These are phyloP conservation scores for Melitaea athalia DNA, from an alignment of 2,888 invertebrate genomes.

Conservation along the genomic window DNA sequence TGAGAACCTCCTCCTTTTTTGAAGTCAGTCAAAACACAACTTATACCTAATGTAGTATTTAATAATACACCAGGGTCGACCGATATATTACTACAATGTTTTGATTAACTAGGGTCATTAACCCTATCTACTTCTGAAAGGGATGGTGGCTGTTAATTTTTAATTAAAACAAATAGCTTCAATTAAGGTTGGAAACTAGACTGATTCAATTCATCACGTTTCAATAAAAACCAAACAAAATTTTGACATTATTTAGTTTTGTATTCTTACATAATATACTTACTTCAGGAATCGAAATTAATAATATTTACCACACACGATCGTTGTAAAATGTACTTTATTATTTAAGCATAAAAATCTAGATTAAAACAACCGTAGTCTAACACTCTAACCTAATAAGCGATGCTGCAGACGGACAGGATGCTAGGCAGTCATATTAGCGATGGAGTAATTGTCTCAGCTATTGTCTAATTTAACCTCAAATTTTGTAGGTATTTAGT, in stretches of 20 bases:
- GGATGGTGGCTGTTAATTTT: not conserved
- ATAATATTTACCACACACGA: too few species aligned
- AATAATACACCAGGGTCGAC: too few species aligned
- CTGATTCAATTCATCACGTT: not conserved
- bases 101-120: not conserved
- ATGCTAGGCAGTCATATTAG: constrained; percentile 25
- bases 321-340: not conserved
- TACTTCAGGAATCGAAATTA: too few species aligned
- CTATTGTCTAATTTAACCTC: constrained; percentile 23
- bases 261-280: too few species aligned
- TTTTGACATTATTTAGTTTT: too few species aligned
- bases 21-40: too few species aligned
- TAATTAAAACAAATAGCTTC: constrained; percentile 3
- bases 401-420: constrained; percentile 20
- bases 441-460: constrained; percentile 24
- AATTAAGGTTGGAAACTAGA: not conserved
- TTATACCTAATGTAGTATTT: too few species aligned
- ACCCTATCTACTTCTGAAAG: not conserved
- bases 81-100: not conserved
- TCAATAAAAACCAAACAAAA: too few species aligned
- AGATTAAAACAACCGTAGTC: not conserved
- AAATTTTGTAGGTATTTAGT: constrained; percentile 11
- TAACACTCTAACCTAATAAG: not conserved
- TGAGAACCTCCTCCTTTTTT: too few species aligned
- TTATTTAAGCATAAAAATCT: not conserved